Conservation (phyloP, 2,797 vertebrate species). For the Nyctibius grandis region DNA sequence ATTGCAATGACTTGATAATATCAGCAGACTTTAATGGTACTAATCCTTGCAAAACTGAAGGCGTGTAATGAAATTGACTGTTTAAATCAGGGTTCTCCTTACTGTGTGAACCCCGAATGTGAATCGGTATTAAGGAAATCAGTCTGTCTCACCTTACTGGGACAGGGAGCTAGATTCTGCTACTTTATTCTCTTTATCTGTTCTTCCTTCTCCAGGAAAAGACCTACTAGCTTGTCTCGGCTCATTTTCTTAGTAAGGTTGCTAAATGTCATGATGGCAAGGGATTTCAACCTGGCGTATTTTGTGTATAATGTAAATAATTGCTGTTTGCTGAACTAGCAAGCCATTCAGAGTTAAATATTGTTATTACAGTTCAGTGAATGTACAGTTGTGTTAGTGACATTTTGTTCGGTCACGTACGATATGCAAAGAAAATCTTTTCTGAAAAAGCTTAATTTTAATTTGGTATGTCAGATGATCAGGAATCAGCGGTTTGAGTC, state of each 20-base stretch:
- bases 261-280: background rate
- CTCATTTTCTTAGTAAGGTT: background rate
- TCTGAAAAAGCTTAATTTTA: background rate
- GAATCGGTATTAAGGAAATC: background rate
- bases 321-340: background rate
- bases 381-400: background rate
- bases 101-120: background rate
- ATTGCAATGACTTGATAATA: background rate
- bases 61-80: background rate
- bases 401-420: background rate
- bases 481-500: background rate
- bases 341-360: background rate
- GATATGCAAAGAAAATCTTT: background rate
- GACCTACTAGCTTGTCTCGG: background rate
- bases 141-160: background rate
- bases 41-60: background rate
- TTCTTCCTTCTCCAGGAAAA: background rate
- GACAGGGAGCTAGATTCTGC: background rate
- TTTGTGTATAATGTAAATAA: background rate
- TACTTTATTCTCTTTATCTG: background rate
- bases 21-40: background rate
- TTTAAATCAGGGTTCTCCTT: background rate
- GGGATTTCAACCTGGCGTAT: background rate
- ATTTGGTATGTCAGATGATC: background rate
- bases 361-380: background rate